Evolutionary conservation across 2,113 vertebrate genomes (phyloP), one percentile per base, ranked within the genome.

Genomic region (Myxocyprinus asiaticus): DNA sequence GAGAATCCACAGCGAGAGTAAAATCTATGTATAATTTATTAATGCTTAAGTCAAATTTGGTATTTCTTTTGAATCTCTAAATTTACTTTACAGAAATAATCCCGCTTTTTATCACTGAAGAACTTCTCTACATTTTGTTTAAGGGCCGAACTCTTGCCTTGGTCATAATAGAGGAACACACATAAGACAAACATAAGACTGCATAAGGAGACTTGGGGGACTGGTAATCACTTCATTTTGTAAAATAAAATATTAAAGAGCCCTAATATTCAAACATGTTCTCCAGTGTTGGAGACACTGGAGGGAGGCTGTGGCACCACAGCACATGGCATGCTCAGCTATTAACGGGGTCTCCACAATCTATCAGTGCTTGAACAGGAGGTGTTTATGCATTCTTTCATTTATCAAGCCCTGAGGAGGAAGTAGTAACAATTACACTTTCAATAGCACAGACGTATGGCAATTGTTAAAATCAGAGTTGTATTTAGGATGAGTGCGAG

Each of bases 261-360:
- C 79, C 82, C 84, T 90, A 88, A 92, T 89, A 88, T 87, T 87
- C 85, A 86, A 87, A 91, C 85, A 91, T 88, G 90, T 87, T 89
- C 53, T 62, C 74, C 74, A 79, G 62, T 84, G 77, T 53, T 12
- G 55, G 22, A 33, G 22, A 33, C 22, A 86, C 64, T 82, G 87
- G 83, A 61, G 80, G 68, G 78, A 43, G 79, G 55, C 47, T 77
- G 2, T 44, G 22, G 42, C 65, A 61, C 47, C 56, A 56, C 44
- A 7, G 9, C 79, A 81, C 73, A 15, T 70, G 70, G 71, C 61
- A 79, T 42, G 56, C 15, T 69, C 43, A 12, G 11, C 42, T 64
- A 48, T 51, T 43, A 67, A 61, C 9, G 62, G 63, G 62, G 62
- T 44, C 45, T 51, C 71, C 56, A 68, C 47, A 4, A 78, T n/a